A percentile compares a stretch with the other conserved stretches of the same genome.
Evolutionary conservation across 2,797 vertebrate genomes (phyloP).

Genomic region (Clarias platycephalus): DNA sequence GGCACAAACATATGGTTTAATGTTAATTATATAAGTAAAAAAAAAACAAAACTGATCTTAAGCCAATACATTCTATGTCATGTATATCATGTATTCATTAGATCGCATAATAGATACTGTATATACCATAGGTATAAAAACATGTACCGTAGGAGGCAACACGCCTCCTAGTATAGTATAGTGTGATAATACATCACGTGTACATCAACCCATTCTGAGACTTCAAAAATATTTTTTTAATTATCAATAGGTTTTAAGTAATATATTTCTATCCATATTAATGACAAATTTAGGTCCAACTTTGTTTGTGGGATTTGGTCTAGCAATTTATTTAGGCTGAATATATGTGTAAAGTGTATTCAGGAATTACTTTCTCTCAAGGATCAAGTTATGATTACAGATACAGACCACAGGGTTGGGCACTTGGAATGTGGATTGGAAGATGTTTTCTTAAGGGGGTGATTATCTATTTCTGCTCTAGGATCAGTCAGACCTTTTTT

Average conservation of each 20-base stretch:
- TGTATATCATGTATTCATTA: neutral
- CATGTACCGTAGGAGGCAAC: neutral
- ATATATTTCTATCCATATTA: neutral
- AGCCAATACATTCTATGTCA: too few species aligned
- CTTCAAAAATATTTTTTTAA: neutral
- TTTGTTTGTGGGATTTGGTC: neutral
- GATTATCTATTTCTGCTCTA: slow-evolving; percentile 68
- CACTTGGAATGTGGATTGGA: slow-evolving; percentile 76
- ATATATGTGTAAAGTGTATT: slow-evolving; percentile 66
- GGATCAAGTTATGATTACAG: slow-evolving; percentile 68
- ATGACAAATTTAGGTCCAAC: neutral
- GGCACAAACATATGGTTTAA: too few species aligned
- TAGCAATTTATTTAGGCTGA: neutral
- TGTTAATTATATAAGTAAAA: too few species aligned
- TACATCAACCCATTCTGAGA: neutral
- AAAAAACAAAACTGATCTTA: too few species aligned
- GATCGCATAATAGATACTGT: neutral
- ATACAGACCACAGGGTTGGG: slow-evolving; percentile 58
- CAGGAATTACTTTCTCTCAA: slow-evolving; percentile 54
- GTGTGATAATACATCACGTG: neutral
- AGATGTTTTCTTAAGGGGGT: slow-evolving; percentile 68
- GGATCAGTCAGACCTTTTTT: slow-evolving; percentile 68
- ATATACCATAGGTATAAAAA: neutral
- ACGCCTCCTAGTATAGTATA: too few species aligned
- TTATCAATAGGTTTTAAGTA: neutral